Evolutionary conservation across 2,797 vertebrate genomes (phyloP), one percentile per base, ranked within the genome.

Genomic region (Tachyglossus aculeatus): DNA sequence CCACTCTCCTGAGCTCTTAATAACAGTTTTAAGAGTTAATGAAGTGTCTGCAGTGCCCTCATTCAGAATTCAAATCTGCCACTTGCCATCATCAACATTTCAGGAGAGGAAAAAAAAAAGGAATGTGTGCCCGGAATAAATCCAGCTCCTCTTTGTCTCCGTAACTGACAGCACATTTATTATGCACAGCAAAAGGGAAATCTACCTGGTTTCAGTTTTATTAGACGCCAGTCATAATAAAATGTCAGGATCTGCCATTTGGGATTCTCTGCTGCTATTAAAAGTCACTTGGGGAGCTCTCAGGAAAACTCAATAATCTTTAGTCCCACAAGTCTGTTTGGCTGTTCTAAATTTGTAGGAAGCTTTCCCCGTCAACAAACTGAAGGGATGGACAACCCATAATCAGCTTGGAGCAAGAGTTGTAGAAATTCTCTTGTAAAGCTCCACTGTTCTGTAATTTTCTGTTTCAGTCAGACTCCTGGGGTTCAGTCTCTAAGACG

Each of bases 141-240:
- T 74, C 24, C 43, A 29, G 38, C 54, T 66, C 38, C 6, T 33
- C 21, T 33, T 6, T 14, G 54, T 52, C 47, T 73, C 34, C 27
- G 32, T 15, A 22, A 36, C 4, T 24, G 62, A 53, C 21, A 39
- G 39, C n/a, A 43, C 37, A 25, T 43, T 44, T 58, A 48, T 75
- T 71, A 71, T 52, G 76, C 53, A 29, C 58, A 19, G 40, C 58
- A 69, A 67, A n/a, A n/a, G n/a, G n/a, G n/a, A 76, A 80, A 39
- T 14, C 1, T 13, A 54, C 40, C 55, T 66, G 3, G 3, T 64
- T 31, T 4, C 19, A 21, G 0, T 0, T 22, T 74, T 32, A 40
- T 53, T 71, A 16, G 13, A 60, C 19, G 33, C 44, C 38, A 34
- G 16, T 54, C 34, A 45, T 21, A 74, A 76, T 39, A 78, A 76